These are phyloP conservation scores for Morinoia aosen DNA, from an alignment of 2,888 invertebrate genomes.

Conservation along the genomic window DNA sequence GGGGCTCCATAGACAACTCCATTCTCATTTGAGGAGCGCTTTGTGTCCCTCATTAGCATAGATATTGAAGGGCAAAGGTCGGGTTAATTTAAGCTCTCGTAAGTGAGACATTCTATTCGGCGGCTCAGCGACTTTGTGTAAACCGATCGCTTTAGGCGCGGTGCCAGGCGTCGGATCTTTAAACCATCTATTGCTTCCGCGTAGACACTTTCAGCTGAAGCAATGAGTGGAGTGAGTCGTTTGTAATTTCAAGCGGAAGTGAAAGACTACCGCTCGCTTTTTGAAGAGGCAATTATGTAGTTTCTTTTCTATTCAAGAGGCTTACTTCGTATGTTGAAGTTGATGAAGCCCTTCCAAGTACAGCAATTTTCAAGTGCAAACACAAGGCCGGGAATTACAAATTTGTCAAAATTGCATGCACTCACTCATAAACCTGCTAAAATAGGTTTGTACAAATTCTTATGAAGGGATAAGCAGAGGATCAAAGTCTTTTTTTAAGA, in stretches of 20 bases:
- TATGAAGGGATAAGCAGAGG: background rate
- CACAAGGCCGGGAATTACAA: background rate
- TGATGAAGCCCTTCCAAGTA: background rate
- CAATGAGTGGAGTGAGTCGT: background rate
- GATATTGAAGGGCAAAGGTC: background rate
- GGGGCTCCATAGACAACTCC: constrained; percentile 22
- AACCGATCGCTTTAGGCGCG: background rate
- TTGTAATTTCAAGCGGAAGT: background rate
- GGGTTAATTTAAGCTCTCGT: constrained; percentile 20
- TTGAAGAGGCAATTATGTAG: background rate
- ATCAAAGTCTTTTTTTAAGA: too few species aligned
- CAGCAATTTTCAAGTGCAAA: background rate
- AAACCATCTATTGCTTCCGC: background rate
- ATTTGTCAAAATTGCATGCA: background rate
- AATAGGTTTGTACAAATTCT: background rate
- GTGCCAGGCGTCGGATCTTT: background rate
- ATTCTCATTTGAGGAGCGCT: constrained; percentile 34
- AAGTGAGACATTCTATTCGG: constrained; percentile 30
- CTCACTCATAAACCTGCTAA: background rate
- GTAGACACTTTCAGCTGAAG: background rate
- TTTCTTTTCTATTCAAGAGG: background rate
- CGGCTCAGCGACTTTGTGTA: constrained; percentile 2
- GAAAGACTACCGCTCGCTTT: background rate
- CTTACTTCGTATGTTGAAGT: background rate
- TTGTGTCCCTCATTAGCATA: constrained; percentile 36